Base-by-base conservation (phyloP, 2,888 invertebrate species). In the Epirrhoe tristata region DNA sequence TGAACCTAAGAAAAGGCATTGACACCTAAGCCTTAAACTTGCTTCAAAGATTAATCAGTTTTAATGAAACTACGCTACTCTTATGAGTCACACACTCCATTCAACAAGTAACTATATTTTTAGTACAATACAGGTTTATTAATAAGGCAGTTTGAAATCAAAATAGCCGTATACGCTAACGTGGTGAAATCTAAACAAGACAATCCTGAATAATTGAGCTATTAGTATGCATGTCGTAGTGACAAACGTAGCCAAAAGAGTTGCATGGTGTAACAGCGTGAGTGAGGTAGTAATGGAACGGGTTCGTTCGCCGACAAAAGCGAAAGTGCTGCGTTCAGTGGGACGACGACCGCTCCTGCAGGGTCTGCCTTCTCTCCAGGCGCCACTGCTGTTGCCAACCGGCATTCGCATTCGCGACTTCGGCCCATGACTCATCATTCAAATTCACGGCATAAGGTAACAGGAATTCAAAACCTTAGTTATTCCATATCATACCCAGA, bases 221-320 rank as follows among this genome's bases (percentile, higher is more conserved):
- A 86, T 92, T 89, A 84, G 90, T 91, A 93, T 93, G 88, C 93
- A 87, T 85, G 77, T 83, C 88, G 80, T 74, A 72, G 80, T 84
- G 77, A 81, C 85, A 83, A 87, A 83, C 85, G 86, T 82, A 87
- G 88, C 88, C 91, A 88, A 92, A 93, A 88, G 79, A 81, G 81
- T 79, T 74, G 70, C 70, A 79, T 83, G 91, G 90, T 91, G 91
- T 90, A 92, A 93, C 89, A 81, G 81, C 86, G 89, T 90, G 91
- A 89, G 86, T 82, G 86, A 79, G 85, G 85, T 91, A 90, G 88
- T 87, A 91, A 93, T 91, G 88, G 85, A 76, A 85, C 84, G 90
- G 91, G 93, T 93, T 93, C 93, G 89, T 90, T 93, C 90, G 90
- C 93, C 93, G 88, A 88, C 86, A 88, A 93, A 91, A 93, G 91